Conservation (phyloP, 2,113 vertebrate genomes). For the Notothenia coriiceps region DNA sequence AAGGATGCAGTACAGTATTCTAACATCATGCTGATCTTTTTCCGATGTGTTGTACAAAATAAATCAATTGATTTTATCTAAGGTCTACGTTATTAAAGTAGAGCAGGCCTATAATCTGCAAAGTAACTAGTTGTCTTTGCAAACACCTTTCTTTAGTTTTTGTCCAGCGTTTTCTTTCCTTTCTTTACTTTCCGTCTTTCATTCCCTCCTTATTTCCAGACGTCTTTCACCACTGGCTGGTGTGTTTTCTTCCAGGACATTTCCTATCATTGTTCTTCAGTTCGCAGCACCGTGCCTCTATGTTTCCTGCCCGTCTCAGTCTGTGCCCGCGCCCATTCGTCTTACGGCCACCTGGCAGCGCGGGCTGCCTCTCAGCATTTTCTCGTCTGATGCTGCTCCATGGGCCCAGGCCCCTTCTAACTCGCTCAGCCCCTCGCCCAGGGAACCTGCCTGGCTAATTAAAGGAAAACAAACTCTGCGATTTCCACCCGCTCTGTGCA, state of each 20-base stretch:
- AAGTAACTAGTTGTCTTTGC: background rate
- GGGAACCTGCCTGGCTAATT: conserved; percentile 82
- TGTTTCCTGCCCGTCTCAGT: conserved; percentile 71
- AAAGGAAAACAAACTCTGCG: conserved; percentile 85
- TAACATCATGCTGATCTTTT: background rate
- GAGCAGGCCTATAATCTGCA: background rate
- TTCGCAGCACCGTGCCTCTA: conserved; percentile 58
- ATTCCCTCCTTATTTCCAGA: conserved; percentile 52
- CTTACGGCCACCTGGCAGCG: conserved; percentile 75
- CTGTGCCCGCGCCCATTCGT: conserved; percentile 65
- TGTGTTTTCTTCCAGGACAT: conserved; percentile 74
- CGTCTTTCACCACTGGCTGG: conserved; percentile 67
- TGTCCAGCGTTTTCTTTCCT: conserved; percentile 4
- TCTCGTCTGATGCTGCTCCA: conserved; percentile 54
- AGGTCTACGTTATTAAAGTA: background rate
- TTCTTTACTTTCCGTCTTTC: conserved; percentile 26
- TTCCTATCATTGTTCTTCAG: conserved; percentile 85
- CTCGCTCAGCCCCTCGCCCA: conserved; percentile 52
- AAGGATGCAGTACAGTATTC: background rate
- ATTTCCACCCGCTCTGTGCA: conserved; percentile 74
- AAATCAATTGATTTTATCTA: background rate
- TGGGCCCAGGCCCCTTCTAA: conserved; percentile 41
- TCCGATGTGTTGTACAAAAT: background rate
- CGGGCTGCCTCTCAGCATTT: conserved; percentile 53
- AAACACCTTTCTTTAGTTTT: conserved; percentile 13